Percentiles rank a stretch among this genome's conserved stretches.
These are phyloP conservation scores for Rhingia rostrata DNA, from an alignment of 2,888 invertebrate species.

Conservation along the genomic window DNA sequence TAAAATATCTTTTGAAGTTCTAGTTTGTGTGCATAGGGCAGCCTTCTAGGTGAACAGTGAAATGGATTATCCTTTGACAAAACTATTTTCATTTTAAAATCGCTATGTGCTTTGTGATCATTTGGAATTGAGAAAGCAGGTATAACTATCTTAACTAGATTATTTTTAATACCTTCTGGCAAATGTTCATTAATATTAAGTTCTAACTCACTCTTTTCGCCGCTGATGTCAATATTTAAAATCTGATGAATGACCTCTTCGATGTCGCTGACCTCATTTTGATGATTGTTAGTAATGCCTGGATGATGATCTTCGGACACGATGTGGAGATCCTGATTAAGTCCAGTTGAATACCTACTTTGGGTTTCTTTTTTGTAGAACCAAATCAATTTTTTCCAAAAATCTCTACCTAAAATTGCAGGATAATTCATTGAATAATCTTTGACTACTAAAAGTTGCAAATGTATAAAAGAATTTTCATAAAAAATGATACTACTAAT, in stretches of 20 bases:
- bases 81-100: slow-evolving; percentile 50
- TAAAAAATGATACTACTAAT: slow-evolving; percentile 21
- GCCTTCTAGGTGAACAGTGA: slow-evolving; percentile 28
- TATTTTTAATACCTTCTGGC: slow-evolving; percentile 15
- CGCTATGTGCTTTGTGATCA: not conserved
- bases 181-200: slow-evolving; percentile 18
- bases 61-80: slow-evolving; percentile 53
- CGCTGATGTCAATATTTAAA: slow-evolving; percentile 18
- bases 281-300: not conserved
- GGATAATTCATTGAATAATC: slow-evolving; percentile 57
- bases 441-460: slow-evolving; percentile 43
- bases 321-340: slow-evolving; percentile 27
- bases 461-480: slow-evolving; percentile 30
- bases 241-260: too few species aligned
- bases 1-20: slow-evolving; percentile 40
- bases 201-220: slow-evolving; percentile 2
- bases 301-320: too few species aligned
- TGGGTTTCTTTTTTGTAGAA: too few species aligned
- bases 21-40: slow-evolving; percentile 26
- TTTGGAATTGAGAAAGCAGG: slow-evolving; percentile 20
- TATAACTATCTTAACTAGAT: slow-evolving; percentile 19
- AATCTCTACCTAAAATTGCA: slow-evolving; percentile 30
- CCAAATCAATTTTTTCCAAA: slow-evolving; percentile 38
- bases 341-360: slow-evolving; percentile 8
- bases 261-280: too few species aligned